phyloP scores from a whole-genome alignment of 2,888 invertebrate genomes.

The Allacma fusca region DNA sequence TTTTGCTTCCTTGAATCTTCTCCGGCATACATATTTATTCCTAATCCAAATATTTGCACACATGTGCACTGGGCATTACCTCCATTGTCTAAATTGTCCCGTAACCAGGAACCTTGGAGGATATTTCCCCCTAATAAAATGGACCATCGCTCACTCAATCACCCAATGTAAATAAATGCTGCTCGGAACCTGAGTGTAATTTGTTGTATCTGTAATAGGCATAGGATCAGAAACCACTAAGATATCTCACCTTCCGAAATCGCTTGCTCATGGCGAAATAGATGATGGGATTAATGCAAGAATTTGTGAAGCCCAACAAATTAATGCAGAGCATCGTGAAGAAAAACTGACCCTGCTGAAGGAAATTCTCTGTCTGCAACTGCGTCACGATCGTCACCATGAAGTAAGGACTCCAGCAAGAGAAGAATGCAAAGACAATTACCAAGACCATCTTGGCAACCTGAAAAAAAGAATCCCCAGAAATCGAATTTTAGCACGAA shows the following conservation, averaged over 20 bases:
- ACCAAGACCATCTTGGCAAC: conserved; percentile 67
- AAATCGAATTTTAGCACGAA: neutral
- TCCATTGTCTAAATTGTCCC: too few relatives aligned
- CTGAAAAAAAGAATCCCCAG: conserved; percentile 57
- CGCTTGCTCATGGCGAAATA: conserved; percentile 66
- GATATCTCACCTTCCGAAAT: conserved; percentile 62
- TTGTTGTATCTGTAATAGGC: too few relatives aligned
- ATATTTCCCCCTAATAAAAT: too few relatives aligned
- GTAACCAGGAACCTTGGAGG: too few relatives aligned
- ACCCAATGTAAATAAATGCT: too few relatives aligned
- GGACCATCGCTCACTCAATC: too few relatives aligned
- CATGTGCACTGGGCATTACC: too few relatives aligned
- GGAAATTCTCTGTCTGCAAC: conserved; percentile 64
- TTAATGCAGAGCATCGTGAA: conserved; percentile 66
- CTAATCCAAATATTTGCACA: too few relatives aligned
- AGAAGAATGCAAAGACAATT: conserved; percentile 65
- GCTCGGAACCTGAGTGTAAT: too few relatives aligned
- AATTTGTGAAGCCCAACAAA: conserved; percentile 65
- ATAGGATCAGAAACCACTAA: too few relatives aligned
- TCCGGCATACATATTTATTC: too few relatives aligned
- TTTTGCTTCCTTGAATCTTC: too few relatives aligned
- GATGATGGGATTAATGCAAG: conserved; percentile 66
- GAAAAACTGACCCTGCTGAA: conserved; percentile 64
- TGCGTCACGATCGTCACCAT: conserved; percentile 65
- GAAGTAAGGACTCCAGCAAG: conserved; percentile 66